Evolutionary conservation across 2,888 invertebrate genomes (phyloP).

Genomic region (Drosophila quinaria): DNA sequence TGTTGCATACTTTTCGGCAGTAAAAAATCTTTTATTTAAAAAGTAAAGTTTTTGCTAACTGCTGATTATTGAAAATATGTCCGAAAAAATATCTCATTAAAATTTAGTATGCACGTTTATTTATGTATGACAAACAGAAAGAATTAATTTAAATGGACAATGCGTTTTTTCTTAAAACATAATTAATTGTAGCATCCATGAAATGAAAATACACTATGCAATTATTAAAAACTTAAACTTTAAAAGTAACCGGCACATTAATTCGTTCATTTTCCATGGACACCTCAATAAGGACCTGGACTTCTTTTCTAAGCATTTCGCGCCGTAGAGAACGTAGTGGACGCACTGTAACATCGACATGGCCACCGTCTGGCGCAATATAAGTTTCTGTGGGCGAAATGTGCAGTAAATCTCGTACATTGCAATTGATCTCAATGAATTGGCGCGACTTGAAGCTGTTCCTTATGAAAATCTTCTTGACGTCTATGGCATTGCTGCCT

Average conservation of each 20-base stretch:
- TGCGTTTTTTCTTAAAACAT: conserved; percentile 5
- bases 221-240: conserved; percentile 36
- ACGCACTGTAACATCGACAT: conserved; percentile 66
- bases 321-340: conserved; percentile 43
- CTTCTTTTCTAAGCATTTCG: conserved; percentile 44
- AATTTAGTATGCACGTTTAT: conserved; percentile 5
- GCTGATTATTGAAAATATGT: too few relatives aligned
- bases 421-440: conserved; percentile 81
- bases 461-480: conserved; percentile 56
- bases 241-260: conserved; percentile 80
- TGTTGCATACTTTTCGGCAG: conserved; percentile 6
- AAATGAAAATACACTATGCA: conserved; percentile 7
- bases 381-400: conserved; percentile 79
- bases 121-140: conserved; percentile 14
- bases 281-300: conserved; percentile 70
- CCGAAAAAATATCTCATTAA: background rate
- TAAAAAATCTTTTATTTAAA: background rate
- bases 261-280: conserved; percentile 83
- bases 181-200: conserved; percentile 11
- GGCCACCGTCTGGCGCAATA: conserved; percentile 76
- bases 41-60: too few relatives aligned
- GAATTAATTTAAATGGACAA: conserved; percentile 12
- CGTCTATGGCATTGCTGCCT: conserved; percentile 9
- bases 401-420: conserved; percentile 70
- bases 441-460: conserved; percentile 78